A percentile compares a stretch with the other conserved stretches of the same genome.
phyloP scores from a whole-genome alignment of 2,888 invertebrate genomes.

The Norana najaformis region DNA sequence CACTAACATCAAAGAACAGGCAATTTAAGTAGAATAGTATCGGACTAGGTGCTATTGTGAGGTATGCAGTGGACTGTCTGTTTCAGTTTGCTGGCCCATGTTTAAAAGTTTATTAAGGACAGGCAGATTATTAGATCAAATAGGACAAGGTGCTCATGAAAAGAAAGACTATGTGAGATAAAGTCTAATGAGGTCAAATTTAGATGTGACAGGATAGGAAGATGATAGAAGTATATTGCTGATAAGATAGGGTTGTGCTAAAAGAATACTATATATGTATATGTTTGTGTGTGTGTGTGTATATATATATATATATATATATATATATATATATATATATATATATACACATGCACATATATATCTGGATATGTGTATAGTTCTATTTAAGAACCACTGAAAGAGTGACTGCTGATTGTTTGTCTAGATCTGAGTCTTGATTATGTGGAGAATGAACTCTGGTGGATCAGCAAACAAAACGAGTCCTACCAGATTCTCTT shows the following conservation, averaged over 20 bases:
- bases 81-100: neutral
- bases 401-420: neutral
- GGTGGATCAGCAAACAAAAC: slow-evolving; percentile 71
- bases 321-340: too few relatives aligned
- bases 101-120: neutral
- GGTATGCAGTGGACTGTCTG: too few relatives aligned
- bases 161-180: neutral
- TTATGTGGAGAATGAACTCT: slow-evolving; percentile 69
- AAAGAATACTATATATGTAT: too few relatives aligned
- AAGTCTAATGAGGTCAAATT: neutral
- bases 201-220: neutral
- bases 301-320: too few relatives aligned
- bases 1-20: too few relatives aligned
- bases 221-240: too few relatives aligned
- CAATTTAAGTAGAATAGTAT: too few relatives aligned
- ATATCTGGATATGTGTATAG: too few relatives aligned
- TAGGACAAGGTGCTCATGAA: neutral
- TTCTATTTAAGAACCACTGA: neutral
- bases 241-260: too few relatives aligned
- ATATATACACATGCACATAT: too few relatives aligned
- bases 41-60: too few relatives aligned
- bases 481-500: slow-evolving; percentile 17
- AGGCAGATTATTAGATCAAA: neutral
- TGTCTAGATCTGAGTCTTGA: slow-evolving; percentile 70
- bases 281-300: too few relatives aligned